Evolutionary conservation across 1,140 invertebrate genomes (phyloP).

Genomic region (Tribolium castaneum): DNA sequence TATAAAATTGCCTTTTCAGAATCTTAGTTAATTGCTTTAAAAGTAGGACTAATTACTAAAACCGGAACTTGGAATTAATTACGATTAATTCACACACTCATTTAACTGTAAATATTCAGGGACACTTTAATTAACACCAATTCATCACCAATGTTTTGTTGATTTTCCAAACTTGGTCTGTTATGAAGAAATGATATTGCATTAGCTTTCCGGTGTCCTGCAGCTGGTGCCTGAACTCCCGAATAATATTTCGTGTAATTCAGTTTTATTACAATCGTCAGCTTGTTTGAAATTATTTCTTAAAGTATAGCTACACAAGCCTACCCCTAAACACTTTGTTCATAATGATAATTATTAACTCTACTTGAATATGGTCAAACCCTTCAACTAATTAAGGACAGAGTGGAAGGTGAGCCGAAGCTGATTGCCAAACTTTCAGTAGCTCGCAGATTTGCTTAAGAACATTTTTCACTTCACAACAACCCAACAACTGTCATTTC

Average conservation of each 20-base stretch:
- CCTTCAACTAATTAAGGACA: neutral
- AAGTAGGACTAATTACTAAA: neutral
- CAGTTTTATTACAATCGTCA: neutral
- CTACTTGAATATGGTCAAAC: neutral
- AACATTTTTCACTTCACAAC: constrained; percentile 5
- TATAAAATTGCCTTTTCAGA: neutral
- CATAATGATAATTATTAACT: neutral
- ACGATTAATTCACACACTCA: neutral
- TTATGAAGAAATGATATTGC: neutral
- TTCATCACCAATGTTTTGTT: neutral
- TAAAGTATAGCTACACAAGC: neutral
- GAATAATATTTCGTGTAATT: neutral
- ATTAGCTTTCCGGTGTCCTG: neutral
- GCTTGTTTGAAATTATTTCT: constrained; percentile 5
- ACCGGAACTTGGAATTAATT: neutral
- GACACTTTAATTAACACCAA: neutral
- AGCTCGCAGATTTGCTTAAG: neutral
- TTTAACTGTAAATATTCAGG: neutral
- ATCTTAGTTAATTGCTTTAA: neutral
- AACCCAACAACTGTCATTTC: constrained; percentile 1
- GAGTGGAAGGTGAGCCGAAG: neutral
- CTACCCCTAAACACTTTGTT: neutral
- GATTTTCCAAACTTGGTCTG: neutral
- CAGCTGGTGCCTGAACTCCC: constrained; percentile 4
- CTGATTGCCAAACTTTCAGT: neutral